Base-by-base conservation (phyloP, 2,888 invertebrate genomes). In the Meteorus colon region DNA sequence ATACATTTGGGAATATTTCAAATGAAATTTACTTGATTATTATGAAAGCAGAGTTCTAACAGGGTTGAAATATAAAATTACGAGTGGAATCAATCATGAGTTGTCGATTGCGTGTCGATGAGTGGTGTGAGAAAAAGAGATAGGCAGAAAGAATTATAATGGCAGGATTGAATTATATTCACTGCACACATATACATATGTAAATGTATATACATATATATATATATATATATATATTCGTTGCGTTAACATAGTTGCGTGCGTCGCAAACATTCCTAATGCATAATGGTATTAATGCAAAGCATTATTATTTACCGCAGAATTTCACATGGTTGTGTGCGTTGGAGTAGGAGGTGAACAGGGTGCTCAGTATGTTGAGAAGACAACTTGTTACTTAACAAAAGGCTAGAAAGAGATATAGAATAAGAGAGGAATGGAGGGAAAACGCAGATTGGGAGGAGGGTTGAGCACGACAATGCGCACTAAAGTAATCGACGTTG, bases 161-260 rank as follows among this genome's bases (percentile, higher is more conserved):
- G 34, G 37, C 29, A 65, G 65, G 37, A 65, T 65, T 65, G 37
- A 65, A 65, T 65, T 65, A 37, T 65, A 37, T 65, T 19, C 31
- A 65, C 37, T 34, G 34, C 65, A 37, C 37, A 37, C n/a, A 37
- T 34, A 37, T 48, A n/a, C 14, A 48, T 4, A 12, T 41, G 41
- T n/a, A 16, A 16, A 5, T 48, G 16, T 48, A 16, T n/a, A 16
- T 48, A 10, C 5, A 10, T 45, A 10, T 14, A 45, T 48, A 48
- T 48, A 48, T 4, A n/a, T 2, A 16, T 5, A 0, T 4, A n/a
- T 3, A 12, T 41, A 48, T 48, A 48, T 48, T 4, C 48, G 4
- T 48, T 48, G 48, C n/a, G 48, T 48, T 48, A 48, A 48, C 16
- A 48, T 48, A n/a, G n/a, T 48, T 48, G 48, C 48, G n/a, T 48